phyloP scores from a whole-genome alignment of 1,140 invertebrate genomes.

The Lepidurus arcticus region DNA sequence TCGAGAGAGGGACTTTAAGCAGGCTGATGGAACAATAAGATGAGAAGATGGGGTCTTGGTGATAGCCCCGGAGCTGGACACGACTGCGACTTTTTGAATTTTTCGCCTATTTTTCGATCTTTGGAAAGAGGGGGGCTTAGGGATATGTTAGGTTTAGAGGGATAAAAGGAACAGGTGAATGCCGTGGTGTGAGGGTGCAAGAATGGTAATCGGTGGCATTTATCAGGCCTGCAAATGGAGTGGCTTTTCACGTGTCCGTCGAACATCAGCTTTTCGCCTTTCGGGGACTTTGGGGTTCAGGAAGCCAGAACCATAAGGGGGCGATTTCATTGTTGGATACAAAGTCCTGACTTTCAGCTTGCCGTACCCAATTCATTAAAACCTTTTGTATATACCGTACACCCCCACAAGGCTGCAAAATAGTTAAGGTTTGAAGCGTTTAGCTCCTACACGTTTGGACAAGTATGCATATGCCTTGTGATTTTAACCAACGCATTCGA shows the following conservation, averaged over 20 bases:
- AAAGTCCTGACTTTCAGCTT: background rate
- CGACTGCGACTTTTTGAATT: background rate
- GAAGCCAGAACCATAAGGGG: background rate
- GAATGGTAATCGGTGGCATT: slow-evolving; percentile 2
- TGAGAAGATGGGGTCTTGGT: background rate
- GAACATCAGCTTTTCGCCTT: background rate
- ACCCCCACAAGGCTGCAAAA: too few relatives aligned
- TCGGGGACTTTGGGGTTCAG: background rate
- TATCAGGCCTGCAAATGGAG: background rate
- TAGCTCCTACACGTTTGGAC: too few relatives aligned
- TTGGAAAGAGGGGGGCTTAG: background rate
- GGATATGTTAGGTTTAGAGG: background rate
- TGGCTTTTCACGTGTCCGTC: background rate
- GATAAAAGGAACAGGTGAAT: background rate
- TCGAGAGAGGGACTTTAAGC: background rate
- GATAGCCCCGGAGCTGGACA: background rate
- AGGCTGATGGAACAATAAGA: background rate
- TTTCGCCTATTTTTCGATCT: slow-evolving; percentile 1
- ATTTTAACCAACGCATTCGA: too few relatives aligned
- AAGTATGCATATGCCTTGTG: too few relatives aligned
- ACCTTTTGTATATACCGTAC: too few relatives aligned
- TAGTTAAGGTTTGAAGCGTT: too few relatives aligned
- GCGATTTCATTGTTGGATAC: background rate
- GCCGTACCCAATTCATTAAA: too few relatives aligned
- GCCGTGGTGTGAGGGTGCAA: background rate